A percentile compares a stretch with the other conserved stretches of the same genome.
Conservation (phyloP, 2,888 invertebrate species). For the Atethmia centrago region DNA sequence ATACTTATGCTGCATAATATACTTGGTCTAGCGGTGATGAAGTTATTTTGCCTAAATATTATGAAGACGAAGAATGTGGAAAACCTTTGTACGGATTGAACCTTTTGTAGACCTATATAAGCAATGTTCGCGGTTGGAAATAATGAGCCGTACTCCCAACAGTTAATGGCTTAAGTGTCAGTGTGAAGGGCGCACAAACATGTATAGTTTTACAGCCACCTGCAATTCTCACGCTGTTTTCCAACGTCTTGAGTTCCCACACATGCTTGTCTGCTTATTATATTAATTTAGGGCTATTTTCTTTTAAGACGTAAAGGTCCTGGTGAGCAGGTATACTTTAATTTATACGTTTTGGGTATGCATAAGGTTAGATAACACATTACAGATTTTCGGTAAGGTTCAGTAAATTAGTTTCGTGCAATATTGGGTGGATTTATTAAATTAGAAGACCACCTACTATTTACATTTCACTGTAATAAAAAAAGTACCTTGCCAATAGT, state of each 20-base stretch:
- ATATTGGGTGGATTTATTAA: not conserved
- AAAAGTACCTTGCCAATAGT: not conserved
- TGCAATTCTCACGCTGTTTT: slow-evolving; percentile 42
- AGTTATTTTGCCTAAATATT: not conserved
- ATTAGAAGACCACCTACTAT: not conserved
- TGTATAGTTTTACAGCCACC: slow-evolving; percentile 35
- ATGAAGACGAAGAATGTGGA: not conserved
- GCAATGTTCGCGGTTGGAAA: slow-evolving; percentile 41
- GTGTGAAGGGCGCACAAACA: slow-evolving; percentile 45
- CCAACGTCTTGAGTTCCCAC: slow-evolving; percentile 33
- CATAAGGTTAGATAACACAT: not conserved
- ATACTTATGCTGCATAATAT: too few species aligned
- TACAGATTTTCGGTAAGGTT: not conserved
- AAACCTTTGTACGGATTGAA: not conserved
- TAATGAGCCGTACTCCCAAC: slow-evolving; percentile 62
- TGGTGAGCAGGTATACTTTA: not conserved
- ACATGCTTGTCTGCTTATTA: slow-evolving; percentile 22
- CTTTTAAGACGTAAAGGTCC: slow-evolving; percentile 1
- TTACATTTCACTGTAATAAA: not conserved
- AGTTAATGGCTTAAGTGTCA: slow-evolving; percentile 57
- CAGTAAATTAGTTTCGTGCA: not conserved
- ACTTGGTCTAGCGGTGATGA: not conserved
- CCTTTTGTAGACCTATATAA: slow-evolving; percentile 9
- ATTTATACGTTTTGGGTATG: not conserved
- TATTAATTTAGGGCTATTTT: slow-evolving; percentile 37